Evolutionary conservation across 2,113 vertebrate genomes (phyloP), one percentile per base, ranked within the genome.

Genomic region (Barbus barbus): DNA sequence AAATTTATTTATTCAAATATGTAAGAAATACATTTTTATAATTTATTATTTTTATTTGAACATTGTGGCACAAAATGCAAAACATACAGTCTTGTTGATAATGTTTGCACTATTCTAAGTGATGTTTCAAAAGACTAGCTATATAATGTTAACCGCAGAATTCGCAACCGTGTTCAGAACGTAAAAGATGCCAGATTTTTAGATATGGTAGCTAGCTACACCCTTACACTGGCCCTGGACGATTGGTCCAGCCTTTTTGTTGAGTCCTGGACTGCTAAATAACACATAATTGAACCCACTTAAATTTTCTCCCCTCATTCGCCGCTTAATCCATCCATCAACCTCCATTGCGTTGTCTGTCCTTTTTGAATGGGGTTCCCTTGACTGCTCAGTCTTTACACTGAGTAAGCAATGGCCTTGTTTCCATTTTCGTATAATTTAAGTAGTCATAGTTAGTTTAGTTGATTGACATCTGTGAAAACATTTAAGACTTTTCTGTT

Each of bases 401-500:
- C 41, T 31, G 28, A 71, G 58, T 36, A 48, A 48, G 69, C 85
- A 28, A 51, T 75, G 36, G 24, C 69, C 78, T 80, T 90, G 87
- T 92, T 93, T 93, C 87, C 81, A 88, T 90, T 91, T 73, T 85
- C 83, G 71, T 58, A 60, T 91, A 92, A 93, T 92, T 90, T 90
- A 84, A 90, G 87, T 90, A 84, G 90, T 93, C 93, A 87, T 83
- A 87, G 90, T 93, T 83, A 87, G 90, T 93, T 91, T 89, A 78
- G 46, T 44, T 93, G 91, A 93, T 92, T 91, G 92, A 92, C 91
- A 88, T 89, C 90, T 92, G 90, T 90, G 89, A 89, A 92, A 94
- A 93, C 88, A 83, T 88, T 90, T 88, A 85, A 86, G 80, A 44
- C 75, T 83, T 61, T 88, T 82, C 86, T 85, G 82, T 91, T 93